phyloP scores from a whole-genome alignment of 2,797 vertebrate genomes.

The Oreochromis mossambicus region DNA sequence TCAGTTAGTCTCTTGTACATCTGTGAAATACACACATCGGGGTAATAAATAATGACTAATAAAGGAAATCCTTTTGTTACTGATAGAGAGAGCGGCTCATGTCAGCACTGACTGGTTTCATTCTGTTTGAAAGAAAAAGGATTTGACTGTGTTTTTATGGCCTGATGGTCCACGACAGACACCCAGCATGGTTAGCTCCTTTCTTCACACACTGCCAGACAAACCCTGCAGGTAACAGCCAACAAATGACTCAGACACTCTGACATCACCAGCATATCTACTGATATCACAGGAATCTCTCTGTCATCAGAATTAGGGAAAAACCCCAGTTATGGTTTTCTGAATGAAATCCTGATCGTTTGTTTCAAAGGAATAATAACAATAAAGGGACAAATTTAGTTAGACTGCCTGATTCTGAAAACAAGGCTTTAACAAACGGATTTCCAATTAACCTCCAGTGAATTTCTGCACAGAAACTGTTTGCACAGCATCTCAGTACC shows the following conservation, averaged over 20 bases:
- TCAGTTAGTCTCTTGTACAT: slow-evolving; percentile 17
- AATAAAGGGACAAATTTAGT: not conserved
- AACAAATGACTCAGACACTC: slow-evolving; percentile 17
- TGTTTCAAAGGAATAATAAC: not conserved
- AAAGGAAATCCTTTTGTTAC: not conserved
- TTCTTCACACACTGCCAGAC: slow-evolving; percentile 19
- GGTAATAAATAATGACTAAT: not conserved
- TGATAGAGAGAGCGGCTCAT: not conserved
- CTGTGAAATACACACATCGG: slow-evolving; percentile 30
- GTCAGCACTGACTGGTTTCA: not conserved
- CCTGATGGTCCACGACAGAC: not conserved
- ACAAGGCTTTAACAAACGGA: slow-evolving; percentile 27
- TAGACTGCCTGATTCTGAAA: not conserved
- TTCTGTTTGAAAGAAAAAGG: not conserved
- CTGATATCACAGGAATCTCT: not conserved
- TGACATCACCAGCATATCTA: not conserved
- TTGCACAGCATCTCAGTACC: slow-evolving; percentile 34
- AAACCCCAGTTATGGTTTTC: not conserved
- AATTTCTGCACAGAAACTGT: slow-evolving; percentile 46
- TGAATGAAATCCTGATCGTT: not conserved
- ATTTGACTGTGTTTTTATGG: not conserved
- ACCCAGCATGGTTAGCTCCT: not conserved
- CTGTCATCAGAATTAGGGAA: not conserved
- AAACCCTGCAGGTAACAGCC: slow-evolving; percentile 32
- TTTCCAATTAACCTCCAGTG: slow-evolving; percentile 53